These are phyloP conservation scores for Onychostruthus taczanowskii DNA, from an alignment of 2,113 vertebrate genomes.

Conservation along the genomic window DNA sequence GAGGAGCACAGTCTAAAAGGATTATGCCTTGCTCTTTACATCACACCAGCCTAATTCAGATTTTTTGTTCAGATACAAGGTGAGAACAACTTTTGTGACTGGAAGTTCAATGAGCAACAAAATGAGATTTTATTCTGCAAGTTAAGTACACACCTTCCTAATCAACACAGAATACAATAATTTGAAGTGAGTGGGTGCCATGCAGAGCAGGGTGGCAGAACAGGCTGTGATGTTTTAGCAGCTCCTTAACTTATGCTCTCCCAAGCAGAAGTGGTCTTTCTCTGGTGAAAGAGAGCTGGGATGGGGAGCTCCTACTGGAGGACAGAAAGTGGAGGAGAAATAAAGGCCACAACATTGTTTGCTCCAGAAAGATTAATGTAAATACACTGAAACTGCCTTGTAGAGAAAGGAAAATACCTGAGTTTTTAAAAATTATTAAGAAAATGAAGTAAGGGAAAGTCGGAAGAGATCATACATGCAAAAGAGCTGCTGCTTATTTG, in stretches of 20 bases:
- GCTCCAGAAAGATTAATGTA: not conserved
- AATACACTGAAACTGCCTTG: not conserved
- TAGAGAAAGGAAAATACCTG: not conserved
- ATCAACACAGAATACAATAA: not conserved
- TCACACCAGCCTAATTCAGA: not conserved
- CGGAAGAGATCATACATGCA: not conserved
- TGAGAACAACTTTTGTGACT: not conserved
- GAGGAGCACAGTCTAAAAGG: not conserved
- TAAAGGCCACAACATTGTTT: not conserved
- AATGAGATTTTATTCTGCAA: not conserved
- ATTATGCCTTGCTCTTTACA: not conserved
- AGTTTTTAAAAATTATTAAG: not conserved
- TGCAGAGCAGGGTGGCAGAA: not conserved
- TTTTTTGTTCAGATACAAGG: not conserved
- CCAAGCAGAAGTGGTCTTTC: no score
- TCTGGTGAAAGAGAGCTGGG: not conserved
- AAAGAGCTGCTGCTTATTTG: not conserved
- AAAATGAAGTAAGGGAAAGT: not conserved
- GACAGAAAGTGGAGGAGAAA: not conserved
- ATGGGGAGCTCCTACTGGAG: not conserved
- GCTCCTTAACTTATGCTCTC: not conserved
- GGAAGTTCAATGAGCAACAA: not conserved
- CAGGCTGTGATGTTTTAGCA: not conserved
- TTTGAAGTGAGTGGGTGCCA: not conserved
- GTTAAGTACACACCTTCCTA: not conserved